Conservation (phyloP, 2,113 vertebrate genomes). For the Leuciscus idus region DNA sequence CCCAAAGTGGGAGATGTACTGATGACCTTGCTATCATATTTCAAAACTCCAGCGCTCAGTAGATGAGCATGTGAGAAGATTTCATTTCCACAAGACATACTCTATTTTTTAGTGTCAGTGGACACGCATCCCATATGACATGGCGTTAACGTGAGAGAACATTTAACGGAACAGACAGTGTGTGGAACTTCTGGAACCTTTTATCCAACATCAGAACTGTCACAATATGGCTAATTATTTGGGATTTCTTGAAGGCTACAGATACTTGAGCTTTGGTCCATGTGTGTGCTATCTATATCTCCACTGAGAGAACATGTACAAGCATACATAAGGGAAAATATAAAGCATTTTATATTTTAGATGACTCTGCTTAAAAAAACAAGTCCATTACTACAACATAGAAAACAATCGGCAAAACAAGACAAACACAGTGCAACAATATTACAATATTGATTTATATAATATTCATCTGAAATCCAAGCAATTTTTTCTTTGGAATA, state of each 20-base stretch:
- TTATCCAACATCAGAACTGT: background rate
- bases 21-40: conserved; percentile 58
- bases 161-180: background rate
- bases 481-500: too few relatives aligned
- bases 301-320: background rate
- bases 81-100: conserved; percentile 29
- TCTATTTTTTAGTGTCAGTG: conserved; percentile 33
- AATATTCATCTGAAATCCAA: too few relatives aligned
- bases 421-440: too few relatives aligned
- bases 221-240: conserved; percentile 31
- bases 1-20: conserved; percentile 44
- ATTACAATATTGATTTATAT: too few relatives aligned
- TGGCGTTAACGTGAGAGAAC: background rate
- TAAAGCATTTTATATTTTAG: background rate
- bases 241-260: background rate
- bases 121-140: conserved; percentile 34
- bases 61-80: conserved; percentile 33
- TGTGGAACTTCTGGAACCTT: conserved; percentile 28
- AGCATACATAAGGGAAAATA: background rate
- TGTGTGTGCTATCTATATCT: conserved; percentile 26
- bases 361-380: background rate
- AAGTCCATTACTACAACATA: background rate
- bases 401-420: background rate
- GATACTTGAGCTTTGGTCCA: conserved; percentile 24
- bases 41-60: conserved; percentile 50